phyloP scores from a whole-genome alignment of 2,888 invertebrate genomes.

The Salpingus planirostris region DNA sequence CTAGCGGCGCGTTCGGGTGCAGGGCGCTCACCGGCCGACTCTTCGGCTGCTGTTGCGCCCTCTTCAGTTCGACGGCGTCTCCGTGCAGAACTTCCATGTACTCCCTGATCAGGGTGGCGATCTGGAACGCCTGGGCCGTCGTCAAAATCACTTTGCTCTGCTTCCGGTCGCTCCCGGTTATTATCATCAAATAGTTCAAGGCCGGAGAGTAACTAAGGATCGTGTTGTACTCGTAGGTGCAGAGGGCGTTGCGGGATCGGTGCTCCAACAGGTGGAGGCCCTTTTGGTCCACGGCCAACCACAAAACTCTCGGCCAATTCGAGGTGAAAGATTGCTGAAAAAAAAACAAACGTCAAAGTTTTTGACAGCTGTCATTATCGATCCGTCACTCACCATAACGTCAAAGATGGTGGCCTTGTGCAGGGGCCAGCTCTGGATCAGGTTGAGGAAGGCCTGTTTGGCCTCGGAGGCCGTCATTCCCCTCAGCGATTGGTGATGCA shows the following conservation, averaged over 20 bases:
- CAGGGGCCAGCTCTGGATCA: slow-evolving; percentile 89
- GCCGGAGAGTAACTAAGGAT: slow-evolving; percentile 88
- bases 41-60: slow-evolving; percentile 29
- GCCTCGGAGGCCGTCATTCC: slow-evolving; percentile 82
- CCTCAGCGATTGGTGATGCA: slow-evolving; percentile 83
- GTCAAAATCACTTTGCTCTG: slow-evolving; percentile 88
- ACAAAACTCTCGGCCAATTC: slow-evolving; percentile 86
- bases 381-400: slow-evolving; percentile 68
- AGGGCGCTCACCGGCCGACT: slow-evolving; percentile 44
- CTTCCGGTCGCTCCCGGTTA: slow-evolving; percentile 82
- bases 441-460: slow-evolving; percentile 85
- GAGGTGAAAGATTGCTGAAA: slow-evolving; percentile 89
- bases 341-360: slow-evolving; percentile 4
- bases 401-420: slow-evolving; percentile 91
- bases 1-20: slow-evolving; percentile 46
- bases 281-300: slow-evolving; percentile 88
- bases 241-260: slow-evolving; percentile 77
- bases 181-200: slow-evolving; percentile 85
- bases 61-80: slow-evolving; percentile 29
- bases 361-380: slow-evolving; percentile 1
- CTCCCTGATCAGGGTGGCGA: slow-evolving; percentile 84
- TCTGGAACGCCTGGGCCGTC: slow-evolving; percentile 88
- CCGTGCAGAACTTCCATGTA: slow-evolving; percentile 57
- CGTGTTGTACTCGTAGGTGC: slow-evolving; percentile 84
- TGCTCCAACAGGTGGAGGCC: slow-evolving; percentile 86